These are phyloP conservation scores for Edolisoma coerulescens DNA, from an alignment of 2,113 vertebrate species.

Conservation along the genomic window DNA sequence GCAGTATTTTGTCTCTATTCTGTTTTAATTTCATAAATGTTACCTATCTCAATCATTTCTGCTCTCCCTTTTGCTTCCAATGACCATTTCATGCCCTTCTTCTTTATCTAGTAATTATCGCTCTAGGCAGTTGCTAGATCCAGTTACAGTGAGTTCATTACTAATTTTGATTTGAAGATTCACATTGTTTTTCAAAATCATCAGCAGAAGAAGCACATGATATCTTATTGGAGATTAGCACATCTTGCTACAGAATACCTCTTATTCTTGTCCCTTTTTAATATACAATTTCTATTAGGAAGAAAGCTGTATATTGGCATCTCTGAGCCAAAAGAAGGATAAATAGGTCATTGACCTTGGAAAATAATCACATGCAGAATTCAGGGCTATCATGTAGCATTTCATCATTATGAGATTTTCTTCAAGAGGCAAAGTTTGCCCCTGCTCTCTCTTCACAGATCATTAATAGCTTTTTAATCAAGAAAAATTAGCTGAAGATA, in stretches of 20 bases:
- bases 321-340: neutral
- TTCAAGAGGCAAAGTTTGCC: conserved; percentile 6
- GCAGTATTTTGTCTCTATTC: neutral
- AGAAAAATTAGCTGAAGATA: conserved; percentile 45
- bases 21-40: conserved; percentile 9
- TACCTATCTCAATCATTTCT: neutral
- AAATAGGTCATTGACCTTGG: neutral
- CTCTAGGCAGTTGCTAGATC: conserved; percentile 33
- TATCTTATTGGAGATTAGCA: neutral
- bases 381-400: neutral
- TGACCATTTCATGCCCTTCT: neutral
- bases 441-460: neutral
- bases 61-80: neutral
- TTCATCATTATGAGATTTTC: conserved; percentile 26
- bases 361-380: neutral
- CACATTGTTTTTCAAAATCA: conserved; percentile 34
- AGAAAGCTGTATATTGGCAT: neutral
- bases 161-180: conserved; percentile 5
- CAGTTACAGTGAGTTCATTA: conserved; percentile 21
- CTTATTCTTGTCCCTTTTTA: neutral
- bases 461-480: conserved; percentile 38
- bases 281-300: neutral
- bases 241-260: neutral
- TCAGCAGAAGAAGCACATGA: neutral
- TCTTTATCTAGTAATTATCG: conserved; percentile 29